These are phyloP conservation scores for Andrena trimmerana DNA, from an alignment of 2,888 invertebrate genomes.

Conservation along the genomic window DNA sequence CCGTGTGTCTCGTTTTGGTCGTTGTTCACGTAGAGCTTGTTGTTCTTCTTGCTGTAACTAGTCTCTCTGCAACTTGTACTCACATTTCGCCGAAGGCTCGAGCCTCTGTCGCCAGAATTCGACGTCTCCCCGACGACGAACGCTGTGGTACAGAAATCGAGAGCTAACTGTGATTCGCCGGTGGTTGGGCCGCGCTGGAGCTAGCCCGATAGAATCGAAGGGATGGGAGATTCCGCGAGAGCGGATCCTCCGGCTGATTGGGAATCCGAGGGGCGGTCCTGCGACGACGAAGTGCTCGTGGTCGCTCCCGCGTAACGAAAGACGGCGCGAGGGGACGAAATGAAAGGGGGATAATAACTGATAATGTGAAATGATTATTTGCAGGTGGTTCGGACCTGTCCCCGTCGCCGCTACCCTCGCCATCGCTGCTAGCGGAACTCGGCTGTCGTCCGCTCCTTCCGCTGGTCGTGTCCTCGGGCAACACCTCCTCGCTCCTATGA, in stretches of 20 bases:
- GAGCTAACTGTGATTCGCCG: constrained; percentile 14
- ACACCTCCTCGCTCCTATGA: constrained; percentile 99
- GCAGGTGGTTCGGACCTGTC: constrained; percentile 90
- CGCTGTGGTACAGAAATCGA: constrained; percentile 17
- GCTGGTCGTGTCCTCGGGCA: constrained; percentile 90
- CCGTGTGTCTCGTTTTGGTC: constrained; percentile 74
- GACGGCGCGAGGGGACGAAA: constrained; percentile 18
- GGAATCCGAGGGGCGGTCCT: not conserved
- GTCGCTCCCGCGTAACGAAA: constrained; percentile 59
- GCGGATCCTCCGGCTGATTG: not conserved
- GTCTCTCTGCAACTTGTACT: constrained; percentile 73
- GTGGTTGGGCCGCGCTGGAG: not conserved
- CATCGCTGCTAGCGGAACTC: constrained; percentile 97
- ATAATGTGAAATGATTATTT: constrained; percentile 67
- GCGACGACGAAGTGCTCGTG: constrained; percentile 12
- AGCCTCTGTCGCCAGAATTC: constrained; percentile 21
- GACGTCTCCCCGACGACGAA: constrained; percentile 25
- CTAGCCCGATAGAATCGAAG: not conserved
- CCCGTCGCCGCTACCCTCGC: constrained; percentile 93
- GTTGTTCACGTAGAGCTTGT: constrained; percentile 52
- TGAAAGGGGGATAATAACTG: constrained; percentile 19
- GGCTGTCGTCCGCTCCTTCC: constrained; percentile 89
- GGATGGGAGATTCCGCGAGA: not conserved
- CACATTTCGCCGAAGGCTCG: constrained; percentile 70
- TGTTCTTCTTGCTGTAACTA: constrained; percentile 73